These are phyloP conservation scores for Osmoderma eremita DNA, from an alignment of 2,888 invertebrate species.

Conservation along the genomic window DNA sequence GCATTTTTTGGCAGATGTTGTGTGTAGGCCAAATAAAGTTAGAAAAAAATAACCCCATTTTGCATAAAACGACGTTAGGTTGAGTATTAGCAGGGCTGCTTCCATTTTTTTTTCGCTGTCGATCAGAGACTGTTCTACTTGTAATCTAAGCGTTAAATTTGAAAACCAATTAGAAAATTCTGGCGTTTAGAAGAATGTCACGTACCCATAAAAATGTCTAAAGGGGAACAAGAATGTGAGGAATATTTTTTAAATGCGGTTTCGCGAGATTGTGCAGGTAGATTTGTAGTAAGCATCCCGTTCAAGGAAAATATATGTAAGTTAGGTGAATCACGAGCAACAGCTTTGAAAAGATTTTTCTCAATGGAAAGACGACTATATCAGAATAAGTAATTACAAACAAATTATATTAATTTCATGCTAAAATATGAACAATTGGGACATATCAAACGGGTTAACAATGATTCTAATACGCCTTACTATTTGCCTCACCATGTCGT, in stretches of 20 bases:
- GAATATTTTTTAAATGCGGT: conserved; percentile 7
- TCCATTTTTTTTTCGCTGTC: not conserved
- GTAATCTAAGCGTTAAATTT: not conserved
- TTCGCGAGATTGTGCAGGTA: conserved; percentile 9
- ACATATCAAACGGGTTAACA: conserved; percentile 9
- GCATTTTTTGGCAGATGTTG: conserved; percentile 15
- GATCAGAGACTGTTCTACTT: not conserved
- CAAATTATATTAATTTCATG: conserved; percentile 14
- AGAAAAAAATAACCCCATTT: not conserved
- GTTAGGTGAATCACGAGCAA: conserved; percentile 43
- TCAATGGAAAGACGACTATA: conserved; percentile 41
- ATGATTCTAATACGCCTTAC: not conserved
- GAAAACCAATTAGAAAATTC: conserved; percentile 16
- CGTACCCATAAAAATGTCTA: not conserved
- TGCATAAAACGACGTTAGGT: conserved; percentile 27
- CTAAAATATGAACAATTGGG: conserved; percentile 28
- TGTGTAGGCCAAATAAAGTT: conserved; percentile 24
- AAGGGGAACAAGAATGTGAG: not conserved
- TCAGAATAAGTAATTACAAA: conserved; percentile 28
- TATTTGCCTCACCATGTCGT: conserved; percentile 36
- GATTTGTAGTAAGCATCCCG: conserved; percentile 17
- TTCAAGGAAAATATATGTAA: conserved; percentile 14
- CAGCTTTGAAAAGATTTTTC: conserved; percentile 43
- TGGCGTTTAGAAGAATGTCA: conserved; percentile 35
- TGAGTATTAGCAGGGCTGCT: conserved; percentile 20